Conservation (phyloP, 2,888 invertebrate species). For the Pinctada fucata region DNA sequence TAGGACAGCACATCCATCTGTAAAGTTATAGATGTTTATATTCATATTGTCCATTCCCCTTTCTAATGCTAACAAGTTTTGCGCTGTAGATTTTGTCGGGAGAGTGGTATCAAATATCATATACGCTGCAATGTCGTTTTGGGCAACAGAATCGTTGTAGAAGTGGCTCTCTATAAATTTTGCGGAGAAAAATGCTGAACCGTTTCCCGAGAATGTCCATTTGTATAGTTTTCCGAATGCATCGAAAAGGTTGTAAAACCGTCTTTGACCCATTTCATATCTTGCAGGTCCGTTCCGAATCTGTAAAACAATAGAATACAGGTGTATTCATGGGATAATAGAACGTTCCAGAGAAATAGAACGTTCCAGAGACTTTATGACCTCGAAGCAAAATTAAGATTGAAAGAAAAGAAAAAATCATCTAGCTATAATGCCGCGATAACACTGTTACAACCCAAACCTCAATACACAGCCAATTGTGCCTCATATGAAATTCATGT, state of each 20-base stretch:
- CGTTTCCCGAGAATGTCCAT: conserved; percentile 49
- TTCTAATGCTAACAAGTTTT: conserved; percentile 38
- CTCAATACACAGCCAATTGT: too few species aligned
- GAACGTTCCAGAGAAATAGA: too few species aligned
- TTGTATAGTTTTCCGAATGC: conserved; percentile 54
- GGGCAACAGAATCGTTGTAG: conserved; percentile 48
- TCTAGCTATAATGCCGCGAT: too few species aligned
- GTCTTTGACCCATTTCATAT: conserved; percentile 52
- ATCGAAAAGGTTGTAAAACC: conserved; percentile 56
- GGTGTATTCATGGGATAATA: too few species aligned
- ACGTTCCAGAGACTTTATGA: too few species aligned
- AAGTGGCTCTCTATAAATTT: conserved; percentile 50
- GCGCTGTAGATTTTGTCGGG: conserved; percentile 47
- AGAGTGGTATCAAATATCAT: conserved; percentile 44
- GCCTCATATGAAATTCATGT: too few species aligned
- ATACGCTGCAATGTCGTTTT: conserved; percentile 55
- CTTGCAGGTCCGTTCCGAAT: conserved; percentile 57
- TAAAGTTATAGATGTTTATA: conserved; percentile 52
- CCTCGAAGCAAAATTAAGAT: too few species aligned
- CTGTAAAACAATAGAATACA: too few species aligned
- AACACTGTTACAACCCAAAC: too few species aligned
- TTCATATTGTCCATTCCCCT: conserved; percentile 64
- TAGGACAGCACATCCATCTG: conserved; percentile 48
- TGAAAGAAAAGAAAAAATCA: too few species aligned
- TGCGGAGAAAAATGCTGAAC: conserved; percentile 45